Base-by-base conservation (phyloP, 37 sponge, comb jelly and placozoan species). In the Agelas oroides region DNA sequence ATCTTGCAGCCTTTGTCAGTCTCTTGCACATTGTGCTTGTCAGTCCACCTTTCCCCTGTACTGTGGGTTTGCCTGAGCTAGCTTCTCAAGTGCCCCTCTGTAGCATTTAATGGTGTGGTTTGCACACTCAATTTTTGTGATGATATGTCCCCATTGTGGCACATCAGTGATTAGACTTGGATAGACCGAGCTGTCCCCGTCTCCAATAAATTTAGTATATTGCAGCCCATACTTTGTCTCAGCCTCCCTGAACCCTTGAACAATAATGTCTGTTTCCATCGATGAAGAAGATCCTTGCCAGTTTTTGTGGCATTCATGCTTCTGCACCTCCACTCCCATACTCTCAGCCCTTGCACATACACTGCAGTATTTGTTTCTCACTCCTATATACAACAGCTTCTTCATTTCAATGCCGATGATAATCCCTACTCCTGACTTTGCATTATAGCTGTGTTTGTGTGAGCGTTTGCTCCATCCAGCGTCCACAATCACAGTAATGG, bases 401-500 rank as follows among this genome's bases (percentile, higher is more conserved):
- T 71, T 62, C 0, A 81, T 90, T 16, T 53, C 41, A 19, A 56
- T 13, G 3, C 90, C 90, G 38, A 90, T 84, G 21, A 84, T 90
- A 20, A 90, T 79, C 5, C 64, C 90, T 0, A 90, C 90, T 35
- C 90, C 90, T 59, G 79, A 77, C 70, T 78, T 90, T 1, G 90
- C 90, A 79, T 84, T 90, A 69, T 84, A 90, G 41, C 75, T 65
- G 76, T 30, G n/a, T n/a, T n/a, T n/a, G n/a, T n/a, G n/a, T n/a
- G n/a, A n/a, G n/a, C n/a, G n/a, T n/a, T n/a, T n/a, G n/a, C n/a
- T n/a, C n/a, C n/a, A n/a, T n/a, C n/a, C n/a, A n/a, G n/a, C n/a
- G n/a, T n/a, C n/a, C n/a, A n/a, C n/a, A n/a, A n/a, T n/a, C n/a
- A n/a, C n/a, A n/a, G n/a, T n/a, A n/a, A n/a, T n/a, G n/a, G n/a